Conservation (phyloP, 2,888 invertebrate species). For the Metallyticus violacea region DNA sequence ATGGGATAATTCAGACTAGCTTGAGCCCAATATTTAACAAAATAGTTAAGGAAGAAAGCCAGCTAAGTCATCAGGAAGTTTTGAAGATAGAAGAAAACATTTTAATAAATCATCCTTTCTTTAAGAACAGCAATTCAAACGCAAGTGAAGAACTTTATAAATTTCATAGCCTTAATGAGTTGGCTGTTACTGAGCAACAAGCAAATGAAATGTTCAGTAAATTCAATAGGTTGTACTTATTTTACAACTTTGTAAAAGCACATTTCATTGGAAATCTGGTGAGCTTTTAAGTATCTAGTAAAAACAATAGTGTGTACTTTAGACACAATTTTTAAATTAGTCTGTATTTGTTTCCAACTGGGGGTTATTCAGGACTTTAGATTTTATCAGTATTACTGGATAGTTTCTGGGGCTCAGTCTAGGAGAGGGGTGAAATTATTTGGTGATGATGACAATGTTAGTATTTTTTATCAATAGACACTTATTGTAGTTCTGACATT, state of each 20-base stretch:
- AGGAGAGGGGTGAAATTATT: too few relatives aligned
- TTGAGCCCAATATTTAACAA: conserved; percentile 42
- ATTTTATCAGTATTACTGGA: too few relatives aligned
- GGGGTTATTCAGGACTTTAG: too few relatives aligned
- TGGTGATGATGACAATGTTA: too few relatives aligned
- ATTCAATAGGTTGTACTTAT: conserved; percentile 37
- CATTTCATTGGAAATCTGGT: conserved; percentile 40
- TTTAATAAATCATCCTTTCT: not conserved
- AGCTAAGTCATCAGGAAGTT: not conserved
- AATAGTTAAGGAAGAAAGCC: not conserved
- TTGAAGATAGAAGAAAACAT: not conserved
- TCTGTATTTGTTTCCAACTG: too few relatives aligned
- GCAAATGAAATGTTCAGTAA: conserved; percentile 30
- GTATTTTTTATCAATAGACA: too few relatives aligned
- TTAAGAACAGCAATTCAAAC: not conserved
- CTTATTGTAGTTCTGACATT: too few relatives aligned
- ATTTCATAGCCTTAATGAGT: not conserved
- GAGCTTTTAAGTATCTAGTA: too few relatives aligned
- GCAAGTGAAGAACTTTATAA: not conserved
- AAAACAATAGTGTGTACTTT: too few relatives aligned
- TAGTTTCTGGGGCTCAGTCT: too few relatives aligned
- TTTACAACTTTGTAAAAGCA: conserved; percentile 40
- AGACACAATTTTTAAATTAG: too few relatives aligned
- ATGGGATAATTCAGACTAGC: conserved; percentile 45
- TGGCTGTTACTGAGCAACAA: not conserved